Evolutionary conservation across 2,888 invertebrate genomes (phyloP).

Genomic region (Anthophora plumipes): DNA sequence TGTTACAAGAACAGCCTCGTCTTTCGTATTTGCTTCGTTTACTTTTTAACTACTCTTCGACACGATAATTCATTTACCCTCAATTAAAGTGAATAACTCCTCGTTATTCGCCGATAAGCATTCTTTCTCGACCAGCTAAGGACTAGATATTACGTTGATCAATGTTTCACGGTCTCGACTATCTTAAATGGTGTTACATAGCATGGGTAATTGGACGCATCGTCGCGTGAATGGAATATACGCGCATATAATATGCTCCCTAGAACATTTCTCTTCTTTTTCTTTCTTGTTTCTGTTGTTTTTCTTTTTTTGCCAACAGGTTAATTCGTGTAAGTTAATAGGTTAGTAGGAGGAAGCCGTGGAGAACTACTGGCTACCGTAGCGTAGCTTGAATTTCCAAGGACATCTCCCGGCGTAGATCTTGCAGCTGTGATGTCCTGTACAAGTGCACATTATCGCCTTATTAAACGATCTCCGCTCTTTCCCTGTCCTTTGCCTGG

Average conservation of each 20-base stretch:
- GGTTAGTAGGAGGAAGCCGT: slow-evolving; percentile 1
- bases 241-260: neutral
- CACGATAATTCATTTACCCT: slow-evolving; percentile 7
- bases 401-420: slow-evolving; percentile 17
- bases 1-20: neutral
- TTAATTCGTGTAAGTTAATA: slow-evolving; percentile 1
- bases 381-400: slow-evolving; percentile 62
- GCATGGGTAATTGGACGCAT: neutral
- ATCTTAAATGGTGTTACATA: neutral
- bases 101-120: neutral
- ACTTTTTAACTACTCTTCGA: neutral
- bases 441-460: slow-evolving; percentile 37
- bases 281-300: no score
- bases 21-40: neutral
- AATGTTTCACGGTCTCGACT: neutral
- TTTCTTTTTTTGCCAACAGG: neutral
- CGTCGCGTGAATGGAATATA: neutral
- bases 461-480: slow-evolving; percentile 12
- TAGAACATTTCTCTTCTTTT: no score
- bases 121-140: neutral
- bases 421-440: slow-evolving; percentile 12
- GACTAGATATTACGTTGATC: neutral
- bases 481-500: slow-evolving; percentile 4
- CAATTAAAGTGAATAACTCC: slow-evolving; percentile 12
- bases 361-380: neutral